Conservation (phyloP, 1,140 invertebrate genomes). For the Riptortus pedestris region DNA sequence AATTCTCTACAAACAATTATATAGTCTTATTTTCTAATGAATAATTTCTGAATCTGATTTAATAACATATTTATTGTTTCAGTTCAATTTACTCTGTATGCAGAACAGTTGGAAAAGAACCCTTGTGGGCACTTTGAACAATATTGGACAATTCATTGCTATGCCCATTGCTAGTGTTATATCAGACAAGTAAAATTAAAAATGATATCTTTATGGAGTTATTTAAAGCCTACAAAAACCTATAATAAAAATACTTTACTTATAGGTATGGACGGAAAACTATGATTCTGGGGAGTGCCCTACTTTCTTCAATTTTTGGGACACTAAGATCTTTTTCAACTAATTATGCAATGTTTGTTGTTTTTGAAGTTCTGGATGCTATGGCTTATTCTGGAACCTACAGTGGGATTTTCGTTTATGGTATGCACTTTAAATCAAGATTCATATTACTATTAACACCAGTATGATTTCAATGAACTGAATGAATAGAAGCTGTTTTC, state of each 20-base stretch:
- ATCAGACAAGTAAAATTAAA: conserved; percentile 44
- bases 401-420: conserved; percentile 50
- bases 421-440: no score
- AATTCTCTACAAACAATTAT: no score
- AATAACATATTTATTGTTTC: conserved; percentile 26
- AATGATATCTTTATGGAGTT: background rate
- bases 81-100: conserved; percentile 47
- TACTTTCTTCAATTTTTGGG: conserved; percentile 46
- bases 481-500: background rate
- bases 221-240: background rate
- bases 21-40: no score
- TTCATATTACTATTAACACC: no score
- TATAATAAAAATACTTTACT: conserved; percentile 14
- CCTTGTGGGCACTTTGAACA: conserved; percentile 50
- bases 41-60: no score
- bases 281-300: conserved; percentile 44
- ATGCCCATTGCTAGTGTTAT: conserved; percentile 46
- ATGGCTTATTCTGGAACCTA: conserved; percentile 49
- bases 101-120: conserved; percentile 52
- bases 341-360: conserved; percentile 44
- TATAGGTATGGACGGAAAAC: conserved; percentile 49
- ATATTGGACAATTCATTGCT: conserved; percentile 47
- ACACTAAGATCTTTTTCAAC: conserved; percentile 43
- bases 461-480: no score
- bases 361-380: conserved; percentile 48